These are phyloP conservation scores for Hirudo medicinalis DNA, from an alignment of 1,140 invertebrate species.

Conservation along the genomic window DNA sequence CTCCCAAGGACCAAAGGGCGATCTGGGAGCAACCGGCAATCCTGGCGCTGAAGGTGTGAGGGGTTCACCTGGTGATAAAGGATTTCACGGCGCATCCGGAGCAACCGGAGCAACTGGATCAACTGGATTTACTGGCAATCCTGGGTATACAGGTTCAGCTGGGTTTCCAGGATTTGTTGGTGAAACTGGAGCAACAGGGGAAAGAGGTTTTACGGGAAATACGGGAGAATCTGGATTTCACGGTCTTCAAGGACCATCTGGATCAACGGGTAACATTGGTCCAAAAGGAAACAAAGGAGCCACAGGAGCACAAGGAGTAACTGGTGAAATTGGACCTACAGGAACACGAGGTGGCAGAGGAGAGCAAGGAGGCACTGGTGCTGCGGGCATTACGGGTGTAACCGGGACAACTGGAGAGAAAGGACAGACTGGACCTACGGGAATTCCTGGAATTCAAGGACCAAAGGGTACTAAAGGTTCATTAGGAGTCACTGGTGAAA, in stretches of 20 bases:
- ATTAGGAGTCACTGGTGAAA: conserved; percentile 12
- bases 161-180: background rate
- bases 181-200: conserved; percentile 2
- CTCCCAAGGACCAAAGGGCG: background rate
- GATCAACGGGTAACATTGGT: conserved; percentile 7
- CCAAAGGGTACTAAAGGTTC: background rate
- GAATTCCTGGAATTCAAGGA: conserved; percentile 11
- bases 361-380: conserved; percentile 13
- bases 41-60: background rate
- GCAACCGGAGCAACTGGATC: conserved; percentile 3
- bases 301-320: conserved; percentile 10
- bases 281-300: background rate
- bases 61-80: background rate
- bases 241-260: conserved; percentile 14
- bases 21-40: background rate
- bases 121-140: background rate
- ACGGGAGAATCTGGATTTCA: conserved; percentile 2
- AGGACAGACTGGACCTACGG: background rate
- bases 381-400: background rate
- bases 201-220: background rate
- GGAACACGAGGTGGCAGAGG: conserved; percentile 6
- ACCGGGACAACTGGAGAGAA: conserved; percentile 13
- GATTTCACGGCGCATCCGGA: background rate
- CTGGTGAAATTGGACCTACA: background rate
- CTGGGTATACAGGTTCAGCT: background rate